Base-by-base conservation (phyloP, 2,797 vertebrate genomes). In the Graptemys geographica region DNA sequence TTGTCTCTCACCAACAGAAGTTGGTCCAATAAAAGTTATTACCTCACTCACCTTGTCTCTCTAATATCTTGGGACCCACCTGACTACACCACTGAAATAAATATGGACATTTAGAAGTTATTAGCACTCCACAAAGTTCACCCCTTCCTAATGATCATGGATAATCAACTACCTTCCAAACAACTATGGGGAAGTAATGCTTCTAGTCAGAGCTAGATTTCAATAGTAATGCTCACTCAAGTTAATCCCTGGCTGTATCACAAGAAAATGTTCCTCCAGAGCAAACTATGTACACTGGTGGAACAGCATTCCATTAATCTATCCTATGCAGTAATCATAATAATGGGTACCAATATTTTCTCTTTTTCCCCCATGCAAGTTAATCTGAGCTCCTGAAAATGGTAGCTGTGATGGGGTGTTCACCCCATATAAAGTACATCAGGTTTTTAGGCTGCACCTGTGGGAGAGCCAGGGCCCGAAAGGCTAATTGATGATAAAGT, bases 181-280 rank as follows among this genome's bases (percentile, higher is more conserved):
- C 4, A 49, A 9, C 2, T 53, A 69, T 28, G 13, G n/a, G 49
- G 28, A 31, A 37, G n/a, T n/a, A 33, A 79, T 55, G 53, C 41
- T 59, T 62, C 51, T 1, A 0, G 16, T n/a, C 10, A 1, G 56
- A 44, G 44, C 53, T 28, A 41, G 65, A 37, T 55, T 37, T 55
- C 52, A 81, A 9, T 41, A 10, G 25, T 10, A 52, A 56, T n/a
- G 37, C 56, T 72, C 21, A 6, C 79, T 52, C 2, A 1, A 53
- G 59, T 18, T 13, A 69, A 1, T 37, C 41, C 52, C 44, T 4
- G 12, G 13, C 37, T 84, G 12, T n/a, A 55, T 23, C 10, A 59
- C 81, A 72, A 21, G 19, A 44, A 74, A 37, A 72, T 0, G 0
- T 37, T 27, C 41, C 23, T 13, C 44, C 47, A 6, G 16, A 25